These are phyloP conservation scores for Rhopalosiphum nymphaeae DNA, from an alignment of 2,888 invertebrate genomes.

Conservation along the genomic window DNA sequence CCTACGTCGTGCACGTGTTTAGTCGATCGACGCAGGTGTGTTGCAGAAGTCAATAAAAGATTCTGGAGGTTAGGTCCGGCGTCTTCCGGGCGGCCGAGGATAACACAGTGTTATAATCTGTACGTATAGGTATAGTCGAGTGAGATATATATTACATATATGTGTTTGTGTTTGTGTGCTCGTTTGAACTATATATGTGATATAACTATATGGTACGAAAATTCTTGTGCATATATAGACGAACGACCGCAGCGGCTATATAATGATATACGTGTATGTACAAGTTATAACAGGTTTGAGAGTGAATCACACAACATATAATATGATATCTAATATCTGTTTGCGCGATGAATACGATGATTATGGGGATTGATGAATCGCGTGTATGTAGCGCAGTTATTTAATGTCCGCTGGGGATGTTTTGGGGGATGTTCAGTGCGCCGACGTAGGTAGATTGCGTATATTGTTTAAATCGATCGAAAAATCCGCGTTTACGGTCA, in stretches of 20 bases:
- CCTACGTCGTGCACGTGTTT: slow-evolving; percentile 19
- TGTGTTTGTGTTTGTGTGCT: not conserved
- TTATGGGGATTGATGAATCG: not conserved
- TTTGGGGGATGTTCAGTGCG: not conserved
- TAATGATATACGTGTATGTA: not conserved
- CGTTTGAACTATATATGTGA: not conserved
- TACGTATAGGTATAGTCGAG: not conserved
- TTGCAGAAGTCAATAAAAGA: slow-evolving; percentile 47
- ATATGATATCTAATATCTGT: not conserved
- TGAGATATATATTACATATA: not conserved
- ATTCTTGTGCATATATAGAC: not conserved
- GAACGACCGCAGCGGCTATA: not conserved
- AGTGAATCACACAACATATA: not conserved
- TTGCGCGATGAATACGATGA: not conserved
- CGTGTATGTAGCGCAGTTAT: not conserved
- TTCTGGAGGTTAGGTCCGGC: slow-evolving; percentile 44
- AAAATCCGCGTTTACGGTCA: not conserved
- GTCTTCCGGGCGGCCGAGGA: slow-evolving; percentile 35
- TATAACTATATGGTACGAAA: slow-evolving; percentile 12
- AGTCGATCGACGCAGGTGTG: slow-evolving; percentile 42
- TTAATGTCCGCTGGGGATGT: not conserved
- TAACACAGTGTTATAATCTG: not conserved
- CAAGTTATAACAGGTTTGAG: not conserved
- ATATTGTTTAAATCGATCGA: not conserved
- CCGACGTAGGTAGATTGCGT: not conserved